These are phyloP conservation scores for Pelusios castaneus DNA, from an alignment of 2,113 vertebrate genomes.

Conservation along the genomic window DNA sequence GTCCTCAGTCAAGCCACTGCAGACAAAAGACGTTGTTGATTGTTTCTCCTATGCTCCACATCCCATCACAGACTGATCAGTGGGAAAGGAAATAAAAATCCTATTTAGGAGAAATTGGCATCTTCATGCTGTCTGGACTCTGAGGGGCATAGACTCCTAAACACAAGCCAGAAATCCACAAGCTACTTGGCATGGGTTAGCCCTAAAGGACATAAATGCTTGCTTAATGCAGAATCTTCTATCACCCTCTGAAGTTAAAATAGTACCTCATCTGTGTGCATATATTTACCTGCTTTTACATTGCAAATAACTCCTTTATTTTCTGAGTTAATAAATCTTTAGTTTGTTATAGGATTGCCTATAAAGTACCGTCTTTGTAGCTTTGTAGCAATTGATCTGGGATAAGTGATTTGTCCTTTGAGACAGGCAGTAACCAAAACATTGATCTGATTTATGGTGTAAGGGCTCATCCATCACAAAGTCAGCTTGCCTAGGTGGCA, in stretches of 20 bases:
- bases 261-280: neutral
- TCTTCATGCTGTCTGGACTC: neutral
- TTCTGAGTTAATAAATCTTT: neutral
- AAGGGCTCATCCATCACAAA: neutral
- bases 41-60: neutral
- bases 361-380: neutral
- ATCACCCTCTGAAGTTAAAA: neutral
- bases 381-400: neutral
- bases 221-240: neutral
- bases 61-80: neutral
- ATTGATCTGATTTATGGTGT: neutral
- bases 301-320: neutral
- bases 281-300: neutral
- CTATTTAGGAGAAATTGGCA: neutral
- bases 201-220: neutral
- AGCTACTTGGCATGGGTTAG: neutral
- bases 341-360: neutral
- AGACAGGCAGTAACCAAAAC: neutral
- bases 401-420: neutral
- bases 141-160: neutral
- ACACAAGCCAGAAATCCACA: neutral
- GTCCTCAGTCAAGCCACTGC: neutral
- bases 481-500: neutral
- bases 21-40: neutral
- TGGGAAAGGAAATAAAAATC: neutral